phyloP scores from a whole-genome alignment of 37 sponge, comb jelly and placozoan genomes.

The Haliclona indistincta region DNA sequence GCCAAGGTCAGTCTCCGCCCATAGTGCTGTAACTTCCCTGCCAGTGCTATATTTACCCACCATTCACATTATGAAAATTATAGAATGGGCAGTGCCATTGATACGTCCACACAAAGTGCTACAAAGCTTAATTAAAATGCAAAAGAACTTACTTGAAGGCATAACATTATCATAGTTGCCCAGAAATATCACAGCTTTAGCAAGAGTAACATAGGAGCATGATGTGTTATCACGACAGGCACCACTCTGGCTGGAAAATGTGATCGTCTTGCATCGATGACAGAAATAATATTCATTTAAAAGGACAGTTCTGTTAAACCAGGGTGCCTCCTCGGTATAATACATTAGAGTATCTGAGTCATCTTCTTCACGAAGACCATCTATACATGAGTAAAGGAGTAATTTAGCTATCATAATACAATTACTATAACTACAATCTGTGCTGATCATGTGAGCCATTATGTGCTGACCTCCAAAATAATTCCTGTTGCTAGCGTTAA shows the following conservation, averaged over 20 bases:
- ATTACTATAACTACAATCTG: no score
- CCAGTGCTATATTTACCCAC: no score
- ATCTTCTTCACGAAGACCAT: not conserved
- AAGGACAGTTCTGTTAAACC: slow-evolving; percentile 30
- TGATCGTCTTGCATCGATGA: slow-evolving; percentile 12
- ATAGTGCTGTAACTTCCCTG: no score
- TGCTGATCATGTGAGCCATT: no score
- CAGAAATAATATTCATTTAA: slow-evolving; percentile 45
- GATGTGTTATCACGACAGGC: not conserved
- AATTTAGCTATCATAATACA: not conserved
- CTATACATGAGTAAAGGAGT: not conserved
- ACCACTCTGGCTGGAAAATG: not conserved
- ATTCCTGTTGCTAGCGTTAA: no score
- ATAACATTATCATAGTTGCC: slow-evolving; percentile 8
- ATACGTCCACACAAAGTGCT: not conserved
- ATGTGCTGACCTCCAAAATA: no score
- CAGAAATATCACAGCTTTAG: slow-evolving; percentile 33
- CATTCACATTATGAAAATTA: no score
- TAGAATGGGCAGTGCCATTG: no score
- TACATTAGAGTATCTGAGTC: not conserved
- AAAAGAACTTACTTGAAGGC: slow-evolving; percentile 6
- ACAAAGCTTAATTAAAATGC: not conserved
- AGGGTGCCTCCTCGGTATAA: no score
- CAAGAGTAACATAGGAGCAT: slow-evolving; percentile 19
- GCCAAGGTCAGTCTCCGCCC: no score